A percentile compares a stretch with the other conserved stretches of the same genome.
These are phyloP conservation scores for Tachypleus tridentatus DNA, from an alignment of 1,140 invertebrate species.

Conservation along the genomic window DNA sequence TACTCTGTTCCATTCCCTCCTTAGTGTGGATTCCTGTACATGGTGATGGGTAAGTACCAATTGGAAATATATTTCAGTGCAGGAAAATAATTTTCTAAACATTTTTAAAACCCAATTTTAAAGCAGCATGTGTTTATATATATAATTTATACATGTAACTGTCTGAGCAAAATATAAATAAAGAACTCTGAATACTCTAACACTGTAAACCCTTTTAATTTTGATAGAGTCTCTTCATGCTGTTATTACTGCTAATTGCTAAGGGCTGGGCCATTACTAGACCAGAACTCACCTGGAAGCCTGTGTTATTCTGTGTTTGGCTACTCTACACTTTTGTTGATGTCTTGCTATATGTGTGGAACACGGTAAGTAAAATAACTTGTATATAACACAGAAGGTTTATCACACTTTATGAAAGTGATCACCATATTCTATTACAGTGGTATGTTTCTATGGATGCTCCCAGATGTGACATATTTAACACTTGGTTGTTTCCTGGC, in stretches of 20 bases:
- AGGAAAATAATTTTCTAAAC: too few species aligned
- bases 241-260: constrained; percentile 79
- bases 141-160: too few species aligned
- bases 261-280: constrained; percentile 95
- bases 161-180: background rate
- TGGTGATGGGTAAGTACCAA: too few species aligned
- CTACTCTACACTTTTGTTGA: constrained; percentile 80
- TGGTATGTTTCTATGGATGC: too few species aligned
- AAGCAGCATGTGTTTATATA: background rate
- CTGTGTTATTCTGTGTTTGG: constrained; percentile 80
- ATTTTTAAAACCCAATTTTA: background rate
- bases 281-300: constrained; percentile 71
- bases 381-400: background rate
- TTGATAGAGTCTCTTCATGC: constrained; percentile 80
- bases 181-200: background rate
- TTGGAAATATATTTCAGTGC: too few species aligned
- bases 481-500: too few species aligned
- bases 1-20: too few species aligned
- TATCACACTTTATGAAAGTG: too few species aligned
- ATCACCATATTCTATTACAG: too few species aligned
- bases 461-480: too few species aligned
- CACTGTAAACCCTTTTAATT: constrained; percentile 7
- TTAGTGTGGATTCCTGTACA: too few species aligned
- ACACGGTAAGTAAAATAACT: constrained; percentile 55
- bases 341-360: constrained; percentile 87